Evolutionary conservation across 2,113 vertebrate genomes (phyloP), one percentile per base, ranked within the genome.

Genomic region (Tringa solitaria): DNA sequence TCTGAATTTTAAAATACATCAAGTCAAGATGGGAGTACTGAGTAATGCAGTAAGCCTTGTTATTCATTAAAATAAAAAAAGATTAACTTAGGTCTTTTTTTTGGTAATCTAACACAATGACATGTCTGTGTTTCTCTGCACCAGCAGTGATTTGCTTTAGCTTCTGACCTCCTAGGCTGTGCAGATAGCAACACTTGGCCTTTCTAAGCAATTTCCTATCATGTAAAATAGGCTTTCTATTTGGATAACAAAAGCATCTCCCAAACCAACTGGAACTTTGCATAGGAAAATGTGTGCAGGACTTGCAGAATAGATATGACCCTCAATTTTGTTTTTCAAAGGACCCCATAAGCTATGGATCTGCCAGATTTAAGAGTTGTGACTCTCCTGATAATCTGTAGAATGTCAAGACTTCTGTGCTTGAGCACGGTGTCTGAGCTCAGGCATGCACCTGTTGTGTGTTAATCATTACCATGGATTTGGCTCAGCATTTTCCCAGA

Each of bases 91-190:
- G 18, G 5, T 20, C 6, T 28, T 63, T 84, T 74, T 73, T 73
- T 67, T 83, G 32, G 8, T 83, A 35, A 15, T 18, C 6, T 28
- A 59, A 37, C 27, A 80, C 21, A 48, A 41, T 73, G 28, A 32
- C 5, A 26, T 24, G 5, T 32, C 10, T 60, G 32, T 83, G 23
- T 86, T 92, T 69, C 39, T 72, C 4, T 75, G 33, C 17, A 56
- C 12, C 37, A 59, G 46, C 39, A 86, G 39, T 78, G 60, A 57
- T 86, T 50, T 77, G 32, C 35, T 74, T 90, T 89, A 74, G n/a
- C 27, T 92, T 93, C 83, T 95, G 83, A 70, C 18, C n/a, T 90
- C 22, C 37, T 51, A 27, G 43, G 32, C 51, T 81, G 11, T 89
- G 88, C 37, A 65, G 32, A 33, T 64, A 82, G 41, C 30, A 24